Percentiles rank a stretch among this genome's conserved stretches.
Evolutionary conservation across 2,797 vertebrate genomes (phyloP).

Genomic region (Enoplosus armatus): DNA sequence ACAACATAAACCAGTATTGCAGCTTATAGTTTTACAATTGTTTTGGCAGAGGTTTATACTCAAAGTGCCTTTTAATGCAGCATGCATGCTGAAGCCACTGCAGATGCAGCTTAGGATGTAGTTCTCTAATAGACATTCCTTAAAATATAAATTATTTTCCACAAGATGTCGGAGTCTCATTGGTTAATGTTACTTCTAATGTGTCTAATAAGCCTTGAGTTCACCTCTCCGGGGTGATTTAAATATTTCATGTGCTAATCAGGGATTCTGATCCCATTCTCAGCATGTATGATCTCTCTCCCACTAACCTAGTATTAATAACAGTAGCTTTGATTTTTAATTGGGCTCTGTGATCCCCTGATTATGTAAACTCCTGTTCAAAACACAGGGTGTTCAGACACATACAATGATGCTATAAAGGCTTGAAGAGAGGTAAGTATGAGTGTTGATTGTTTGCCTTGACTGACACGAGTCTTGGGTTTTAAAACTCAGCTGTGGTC

Average conservation of each 20-base stretch:
- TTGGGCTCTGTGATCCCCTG: not conserved
- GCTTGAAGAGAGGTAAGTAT: too few species aligned
- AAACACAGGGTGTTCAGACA: too few species aligned
- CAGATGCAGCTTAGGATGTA: not conserved
- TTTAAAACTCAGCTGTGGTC: not conserved
- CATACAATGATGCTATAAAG: not conserved
- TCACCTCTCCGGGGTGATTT: slow-evolving; percentile 27
- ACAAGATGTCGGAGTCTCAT: not conserved
- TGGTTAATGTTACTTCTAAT: slow-evolving; percentile 11
- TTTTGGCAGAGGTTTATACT: not conserved
- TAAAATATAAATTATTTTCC: not conserved
- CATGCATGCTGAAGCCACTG: not conserved
- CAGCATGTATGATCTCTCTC: not conserved
- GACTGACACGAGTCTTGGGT: not conserved
- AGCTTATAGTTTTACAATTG: not conserved
- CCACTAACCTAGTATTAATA: not conserved
- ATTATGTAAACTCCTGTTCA: too few species aligned
- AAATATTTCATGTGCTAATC: slow-evolving; percentile 26
- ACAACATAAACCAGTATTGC: not conserved
- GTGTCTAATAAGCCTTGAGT: slow-evolving; percentile 1
- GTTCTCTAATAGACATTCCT: not conserved
- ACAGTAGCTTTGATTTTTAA: not conserved
- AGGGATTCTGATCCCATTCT: slow-evolving; percentile 27
- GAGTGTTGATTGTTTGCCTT: not conserved
- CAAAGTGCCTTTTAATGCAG: not conserved